Percentiles rank a stretch among this genome's conserved stretches.
Conservation (phyloP, 2,797 vertebrate species). For the Cyclopterus lumpus region DNA sequence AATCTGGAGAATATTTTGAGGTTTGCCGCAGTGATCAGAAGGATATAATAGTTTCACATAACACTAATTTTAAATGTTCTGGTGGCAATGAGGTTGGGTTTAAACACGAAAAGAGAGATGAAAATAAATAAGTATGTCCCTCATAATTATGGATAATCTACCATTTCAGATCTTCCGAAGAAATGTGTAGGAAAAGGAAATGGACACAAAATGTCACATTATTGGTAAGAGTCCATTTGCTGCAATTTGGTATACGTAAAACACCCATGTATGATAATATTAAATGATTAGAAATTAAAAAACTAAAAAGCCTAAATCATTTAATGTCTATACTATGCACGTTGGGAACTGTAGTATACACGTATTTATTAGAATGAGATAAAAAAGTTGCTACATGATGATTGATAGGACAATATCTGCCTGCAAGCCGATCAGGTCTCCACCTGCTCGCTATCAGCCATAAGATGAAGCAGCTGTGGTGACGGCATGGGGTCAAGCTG, state of each 20-base stretch:
- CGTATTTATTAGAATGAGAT: constrained; percentile 24
- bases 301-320: constrained; percentile 5
- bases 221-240: neutral
- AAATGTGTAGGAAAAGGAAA: constrained; percentile 14
- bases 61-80: constrained; percentile 53
- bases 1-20: constrained; percentile 72
- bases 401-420: constrained; percentile 57
- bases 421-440: constrained; percentile 34
- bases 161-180: constrained; percentile 2
- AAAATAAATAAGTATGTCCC: constrained; percentile 5
- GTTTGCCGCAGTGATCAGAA: constrained; percentile 60
- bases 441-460: constrained; percentile 65
- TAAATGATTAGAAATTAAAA: neutral
- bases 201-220: constrained; percentile 6
- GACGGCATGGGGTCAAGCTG: constrained; percentile 49
- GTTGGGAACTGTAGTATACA: constrained; percentile 13
- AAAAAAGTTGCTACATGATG: constrained; percentile 37
- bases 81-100: constrained; percentile 50
- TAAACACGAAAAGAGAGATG: constrained; percentile 7
- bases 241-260: neutral
- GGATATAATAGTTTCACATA: constrained; percentile 63
- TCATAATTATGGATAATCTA: constrained; percentile 3
- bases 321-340: constrained; percentile 3
- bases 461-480: constrained; percentile 74
- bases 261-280: neutral